Evolutionary conservation across 2,888 invertebrate genomes (phyloP).

Genomic region (Electrophaes corylata): DNA sequence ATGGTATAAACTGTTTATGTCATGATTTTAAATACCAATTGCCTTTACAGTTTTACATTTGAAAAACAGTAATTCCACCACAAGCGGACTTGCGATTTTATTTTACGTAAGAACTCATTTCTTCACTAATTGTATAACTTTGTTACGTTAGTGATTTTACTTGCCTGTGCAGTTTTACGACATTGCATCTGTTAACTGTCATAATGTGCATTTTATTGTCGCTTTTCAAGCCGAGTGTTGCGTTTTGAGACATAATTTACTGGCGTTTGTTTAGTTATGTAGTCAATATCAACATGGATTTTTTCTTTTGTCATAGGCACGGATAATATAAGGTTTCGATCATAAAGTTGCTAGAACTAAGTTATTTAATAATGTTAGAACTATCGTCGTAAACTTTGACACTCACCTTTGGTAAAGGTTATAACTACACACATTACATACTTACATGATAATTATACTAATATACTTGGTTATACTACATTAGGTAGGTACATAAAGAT

Average conservation of each 20-base stretch:
- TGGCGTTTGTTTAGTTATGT: background rate
- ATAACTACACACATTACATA: too few species aligned
- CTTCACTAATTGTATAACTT: conserved; percentile 62
- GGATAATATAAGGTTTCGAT: too few species aligned
- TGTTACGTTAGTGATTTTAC: conserved; percentile 55
- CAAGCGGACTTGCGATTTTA: background rate
- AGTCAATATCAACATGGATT: background rate
- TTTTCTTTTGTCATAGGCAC: too few species aligned
- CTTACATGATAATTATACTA: too few species aligned
- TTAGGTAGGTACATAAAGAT: too few species aligned
- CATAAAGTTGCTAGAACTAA: too few species aligned
- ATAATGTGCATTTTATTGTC: conserved; percentile 19
- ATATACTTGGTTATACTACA: too few species aligned
- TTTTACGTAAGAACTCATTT: conserved; percentile 48
- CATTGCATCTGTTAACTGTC: conserved; percentile 37
- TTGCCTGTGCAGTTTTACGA: conserved; percentile 56
- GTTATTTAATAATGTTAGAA: too few species aligned
- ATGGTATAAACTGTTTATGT: too few species aligned
- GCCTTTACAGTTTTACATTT: background rate
- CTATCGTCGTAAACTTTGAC: too few species aligned
- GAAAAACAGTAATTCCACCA: conserved; percentile 1
- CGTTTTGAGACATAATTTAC: background rate
- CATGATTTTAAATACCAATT: too few species aligned
- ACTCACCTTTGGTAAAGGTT: too few species aligned
- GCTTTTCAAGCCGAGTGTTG: conserved; percentile 1